A percentile compares a stretch with the other conserved stretches of the same genome.
phyloP scores from a whole-genome alignment of 2,888 invertebrate species.

The Hoplodrina blanda region DNA sequence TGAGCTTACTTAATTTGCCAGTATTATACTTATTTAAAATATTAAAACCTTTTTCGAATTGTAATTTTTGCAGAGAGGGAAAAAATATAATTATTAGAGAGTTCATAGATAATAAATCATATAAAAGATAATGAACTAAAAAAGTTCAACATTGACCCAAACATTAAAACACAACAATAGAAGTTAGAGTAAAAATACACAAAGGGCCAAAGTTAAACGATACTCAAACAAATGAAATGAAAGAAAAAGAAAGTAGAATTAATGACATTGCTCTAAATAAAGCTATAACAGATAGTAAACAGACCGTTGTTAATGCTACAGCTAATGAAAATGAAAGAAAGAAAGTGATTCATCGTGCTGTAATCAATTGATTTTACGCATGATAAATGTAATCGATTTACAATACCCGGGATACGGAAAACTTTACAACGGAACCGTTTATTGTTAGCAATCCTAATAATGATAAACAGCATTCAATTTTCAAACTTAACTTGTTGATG shows the following conservation, averaged over 20 bases:
- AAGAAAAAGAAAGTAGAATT: slow-evolving; percentile 60
- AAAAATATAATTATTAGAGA: no score
- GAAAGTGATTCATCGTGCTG: slow-evolving; percentile 67
- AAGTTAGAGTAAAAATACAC: not conserved
- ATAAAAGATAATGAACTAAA: no score
- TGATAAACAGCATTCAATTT: slow-evolving; percentile 18
- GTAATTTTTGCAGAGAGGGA: no score
- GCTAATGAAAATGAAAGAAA: slow-evolving; percentile 67
- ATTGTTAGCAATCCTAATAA: slow-evolving; percentile 52
- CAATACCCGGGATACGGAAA: slow-evolving; percentile 72
- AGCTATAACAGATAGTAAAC: slow-evolving; percentile 73
- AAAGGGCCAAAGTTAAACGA: slow-evolving; percentile 9
- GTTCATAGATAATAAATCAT: no score
- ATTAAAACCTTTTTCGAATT: no score
- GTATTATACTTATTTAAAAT: no score
- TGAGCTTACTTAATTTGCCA: no score
- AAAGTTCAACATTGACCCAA: not conserved
- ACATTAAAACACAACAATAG: not conserved
- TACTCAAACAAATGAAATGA: slow-evolving; percentile 38
- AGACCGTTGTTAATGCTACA: slow-evolving; percentile 73
- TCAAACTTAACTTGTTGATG: slow-evolving; percentile 14
- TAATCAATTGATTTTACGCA: slow-evolving; percentile 81
- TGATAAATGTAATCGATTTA: slow-evolving; percentile 73
- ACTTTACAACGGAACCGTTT: slow-evolving; percentile 70
- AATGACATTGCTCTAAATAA: slow-evolving; percentile 63